Evolutionary conservation across 1,140 invertebrate genomes (phyloP), one percentile per base, ranked within the genome.

Genomic region (Drosophila orosa): DNA sequence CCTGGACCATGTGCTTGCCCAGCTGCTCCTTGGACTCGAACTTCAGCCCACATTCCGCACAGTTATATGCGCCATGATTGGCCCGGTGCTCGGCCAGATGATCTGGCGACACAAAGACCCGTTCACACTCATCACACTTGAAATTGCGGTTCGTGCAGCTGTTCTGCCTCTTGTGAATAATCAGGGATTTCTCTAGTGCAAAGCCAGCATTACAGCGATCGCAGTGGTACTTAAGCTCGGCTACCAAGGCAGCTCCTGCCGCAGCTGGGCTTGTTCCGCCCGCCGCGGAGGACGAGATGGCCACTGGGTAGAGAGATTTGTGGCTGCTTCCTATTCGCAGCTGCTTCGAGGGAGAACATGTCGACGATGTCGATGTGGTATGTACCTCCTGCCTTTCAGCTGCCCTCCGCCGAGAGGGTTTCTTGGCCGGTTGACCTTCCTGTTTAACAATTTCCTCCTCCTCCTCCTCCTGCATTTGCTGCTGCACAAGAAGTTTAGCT

Each of bases 31-130:
- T 90, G 1, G 90, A 91, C 13, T 90, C 81, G 37, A 83, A 93
- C 3, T 74, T 72, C 50, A 91, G 54, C 0, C 77, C 74, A 58
- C 93, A 93, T 37, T 92, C 81, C 25, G 74, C 77, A 61, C 93
- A 93, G 5, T 61, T 69, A 44, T 78, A 59, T 0, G 74, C 37
- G 12, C 62, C 73, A 76, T 89, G 89, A 0, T 74, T 90, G 0
- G 60, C 63, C 52, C 76, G 77, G 66, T 94, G 93, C 17, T 82
- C 76, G 0, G 87, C 87, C 8, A 94, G 57, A 75, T 92, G 92
- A 15, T 93, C 91, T 33, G 92, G 77, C 0, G 92, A 78, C 0
- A 93, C 94, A 47, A 95, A 95, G 6, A 92, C 92, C 0, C 81
- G 58, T 8, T 86, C 72, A 47, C 91, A 92, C 54, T 89, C 66